Conservation (phyloP, 2,888 invertebrate genomes). For the Lepidocyrtinus sp. region DNA sequence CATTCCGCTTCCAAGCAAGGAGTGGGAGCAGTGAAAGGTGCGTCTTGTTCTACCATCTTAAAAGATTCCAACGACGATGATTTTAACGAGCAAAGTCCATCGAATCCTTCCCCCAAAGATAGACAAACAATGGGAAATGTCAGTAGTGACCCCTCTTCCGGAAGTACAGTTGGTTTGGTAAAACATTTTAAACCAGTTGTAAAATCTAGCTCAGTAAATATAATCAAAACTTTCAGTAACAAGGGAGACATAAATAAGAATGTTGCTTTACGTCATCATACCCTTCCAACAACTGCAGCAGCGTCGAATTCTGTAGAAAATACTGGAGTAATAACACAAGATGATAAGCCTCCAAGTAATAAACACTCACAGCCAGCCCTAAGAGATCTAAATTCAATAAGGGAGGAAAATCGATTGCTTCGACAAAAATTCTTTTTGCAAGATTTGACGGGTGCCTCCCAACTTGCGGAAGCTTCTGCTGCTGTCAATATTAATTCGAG, state of each 20-base stretch:
- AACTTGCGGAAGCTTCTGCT: not conserved
- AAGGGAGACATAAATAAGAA: constrained; percentile 42
- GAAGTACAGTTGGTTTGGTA: constrained; percentile 25
- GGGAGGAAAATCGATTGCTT: constrained; percentile 50
- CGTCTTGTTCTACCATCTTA: no score
- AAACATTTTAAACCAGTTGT: constrained; percentile 32
- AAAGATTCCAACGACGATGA: constrained; percentile 5
- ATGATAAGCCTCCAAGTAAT: not conserved
- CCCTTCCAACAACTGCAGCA: not conserved
- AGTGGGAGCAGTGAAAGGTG: not conserved
- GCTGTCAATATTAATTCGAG: not conserved
- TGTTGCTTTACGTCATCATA: constrained; percentile 5
- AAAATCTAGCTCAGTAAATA: constrained; percentile 26
- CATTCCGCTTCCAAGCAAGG: constrained; percentile 18
- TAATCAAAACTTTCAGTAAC: constrained; percentile 7
- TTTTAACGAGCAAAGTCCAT: not conserved
- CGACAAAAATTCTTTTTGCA: constrained; percentile 53
- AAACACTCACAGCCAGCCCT: constrained; percentile 3
- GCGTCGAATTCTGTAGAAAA: constrained; percentile 28
- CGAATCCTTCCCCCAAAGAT: not conserved
- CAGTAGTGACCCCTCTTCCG: constrained; percentile 26
- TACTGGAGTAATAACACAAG: constrained; percentile 12
- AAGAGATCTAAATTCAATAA: constrained; percentile 40
- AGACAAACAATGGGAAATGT: constrained; percentile 52
- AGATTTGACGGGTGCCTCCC: constrained; percentile 10